Evolutionary conservation across 2,797 vertebrate species (phyloP).

Genomic region (Chaetophractus vellerosus): DNA sequence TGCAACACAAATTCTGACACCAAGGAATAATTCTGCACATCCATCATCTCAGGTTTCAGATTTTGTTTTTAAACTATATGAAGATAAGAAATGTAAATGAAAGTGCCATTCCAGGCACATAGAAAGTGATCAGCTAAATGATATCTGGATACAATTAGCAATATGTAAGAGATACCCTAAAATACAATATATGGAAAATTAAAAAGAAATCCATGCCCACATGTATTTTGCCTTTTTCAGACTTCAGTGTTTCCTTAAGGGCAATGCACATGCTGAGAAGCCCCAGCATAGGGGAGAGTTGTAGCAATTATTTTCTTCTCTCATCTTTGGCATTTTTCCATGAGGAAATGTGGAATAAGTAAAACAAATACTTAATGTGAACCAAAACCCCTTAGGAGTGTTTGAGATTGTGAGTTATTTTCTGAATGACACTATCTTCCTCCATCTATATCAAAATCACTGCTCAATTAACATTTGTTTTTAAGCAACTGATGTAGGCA

Average conservation of each 20-base stretch:
- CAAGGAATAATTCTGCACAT: constrained; percentile 67
- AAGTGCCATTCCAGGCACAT: too few relatives aligned
- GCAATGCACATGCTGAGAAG: not conserved
- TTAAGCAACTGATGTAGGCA: constrained; percentile 11
- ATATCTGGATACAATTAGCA: too few relatives aligned
- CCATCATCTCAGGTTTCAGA: constrained; percentile 59
- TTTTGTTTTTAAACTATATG: not conserved
- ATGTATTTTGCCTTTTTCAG: too few relatives aligned
- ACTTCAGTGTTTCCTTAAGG: not conserved
- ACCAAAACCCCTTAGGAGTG: not conserved
- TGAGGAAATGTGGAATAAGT: not conserved
- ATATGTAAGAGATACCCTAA: too few relatives aligned
- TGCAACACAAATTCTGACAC: constrained; percentile 82
- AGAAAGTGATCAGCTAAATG: too few relatives aligned
- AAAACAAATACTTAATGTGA: not conserved
- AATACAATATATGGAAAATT: too few relatives aligned
- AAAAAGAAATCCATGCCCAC: too few relatives aligned
- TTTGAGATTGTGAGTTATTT: not conserved
- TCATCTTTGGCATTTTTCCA: not conserved
- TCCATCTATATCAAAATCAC: not conserved
- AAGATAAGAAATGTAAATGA: not conserved
- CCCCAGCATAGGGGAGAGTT: not conserved
- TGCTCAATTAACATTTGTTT: not conserved
- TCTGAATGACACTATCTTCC: not conserved
- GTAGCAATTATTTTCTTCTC: not conserved